phyloP scores from a whole-genome alignment of 2,888 invertebrate species.

The Eupithecia centaureata region DNA sequence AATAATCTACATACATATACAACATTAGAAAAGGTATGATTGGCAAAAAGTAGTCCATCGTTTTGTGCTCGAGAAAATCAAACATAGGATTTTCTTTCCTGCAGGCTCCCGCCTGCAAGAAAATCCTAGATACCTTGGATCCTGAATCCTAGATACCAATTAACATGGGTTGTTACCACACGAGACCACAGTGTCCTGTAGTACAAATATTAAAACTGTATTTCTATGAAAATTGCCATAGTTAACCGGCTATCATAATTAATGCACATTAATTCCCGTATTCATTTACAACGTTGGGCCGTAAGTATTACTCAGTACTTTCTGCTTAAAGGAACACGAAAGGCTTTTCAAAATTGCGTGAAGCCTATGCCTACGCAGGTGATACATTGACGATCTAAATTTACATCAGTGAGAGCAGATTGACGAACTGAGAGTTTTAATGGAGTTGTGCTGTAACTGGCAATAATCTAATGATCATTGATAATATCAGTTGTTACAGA shows the following conservation, averaged over 20 bases:
- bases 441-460: not conserved
- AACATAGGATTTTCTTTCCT: not conserved
- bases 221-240: too few species aligned
- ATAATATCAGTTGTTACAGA: constrained; percentile 16
- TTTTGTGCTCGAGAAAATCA: too few species aligned
- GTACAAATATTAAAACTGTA: too few species aligned
- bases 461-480: constrained; percentile 13
- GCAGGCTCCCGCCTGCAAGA: too few species aligned
- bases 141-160: too few species aligned
- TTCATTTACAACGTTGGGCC: not conserved
- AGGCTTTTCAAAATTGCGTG: not conserved
- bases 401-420: not conserved
- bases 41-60: not conserved
- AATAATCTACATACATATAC: too few species aligned
- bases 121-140: too few species aligned
- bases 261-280: too few species aligned
- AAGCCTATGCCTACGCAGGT: not conserved
- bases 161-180: too few species aligned
- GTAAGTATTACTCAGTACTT: too few species aligned
- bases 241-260: too few species aligned
- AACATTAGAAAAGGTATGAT: not conserved
- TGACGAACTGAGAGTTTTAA: too few species aligned
- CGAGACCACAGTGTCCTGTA: not conserved
- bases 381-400: not conserved
- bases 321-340: not conserved